Evolutionary conservation across 2,113 vertebrate genomes (phyloP).

Genomic region (Thomomys bottae): DNA sequence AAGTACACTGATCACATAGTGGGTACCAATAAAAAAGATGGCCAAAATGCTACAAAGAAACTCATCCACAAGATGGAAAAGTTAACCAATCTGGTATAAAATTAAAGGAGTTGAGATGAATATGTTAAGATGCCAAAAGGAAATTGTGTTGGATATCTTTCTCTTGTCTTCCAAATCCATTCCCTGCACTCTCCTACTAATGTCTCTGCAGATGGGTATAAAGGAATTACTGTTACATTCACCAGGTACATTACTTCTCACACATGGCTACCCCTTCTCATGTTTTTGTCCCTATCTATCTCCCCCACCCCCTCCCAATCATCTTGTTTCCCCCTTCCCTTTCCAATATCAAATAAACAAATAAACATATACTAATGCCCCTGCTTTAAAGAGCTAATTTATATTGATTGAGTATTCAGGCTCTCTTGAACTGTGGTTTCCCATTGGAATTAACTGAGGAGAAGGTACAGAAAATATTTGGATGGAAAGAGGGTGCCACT

Average conservation of each 20-base stretch:
- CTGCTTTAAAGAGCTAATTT: neutral
- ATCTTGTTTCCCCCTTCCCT: no score
- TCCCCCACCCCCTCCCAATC: no score
- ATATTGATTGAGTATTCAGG: neutral
- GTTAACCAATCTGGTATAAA: neutral
- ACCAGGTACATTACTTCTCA: no score
- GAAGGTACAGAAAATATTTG: neutral
- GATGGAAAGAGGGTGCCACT: neutral
- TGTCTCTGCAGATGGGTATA: no score
- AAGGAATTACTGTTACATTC: no score
- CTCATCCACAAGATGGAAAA: neutral
- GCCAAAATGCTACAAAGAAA: constrained; percentile 1
- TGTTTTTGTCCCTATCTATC: no score
- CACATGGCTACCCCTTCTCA: no score
- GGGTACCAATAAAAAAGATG: neutral
- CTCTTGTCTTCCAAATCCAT: neutral
- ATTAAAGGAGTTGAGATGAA: neutral
- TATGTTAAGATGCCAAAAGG: neutral
- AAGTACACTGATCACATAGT: neutral
- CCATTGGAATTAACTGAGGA: neutral
- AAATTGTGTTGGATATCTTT: neutral
- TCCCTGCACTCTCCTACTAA: neutral
- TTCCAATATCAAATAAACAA: no score
- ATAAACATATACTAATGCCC: neutral
- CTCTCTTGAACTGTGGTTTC: neutral